Base-by-base conservation (phyloP, 35 echinoderm and acorn worm species). In the Heliocidaris erythrogramma region DNA sequence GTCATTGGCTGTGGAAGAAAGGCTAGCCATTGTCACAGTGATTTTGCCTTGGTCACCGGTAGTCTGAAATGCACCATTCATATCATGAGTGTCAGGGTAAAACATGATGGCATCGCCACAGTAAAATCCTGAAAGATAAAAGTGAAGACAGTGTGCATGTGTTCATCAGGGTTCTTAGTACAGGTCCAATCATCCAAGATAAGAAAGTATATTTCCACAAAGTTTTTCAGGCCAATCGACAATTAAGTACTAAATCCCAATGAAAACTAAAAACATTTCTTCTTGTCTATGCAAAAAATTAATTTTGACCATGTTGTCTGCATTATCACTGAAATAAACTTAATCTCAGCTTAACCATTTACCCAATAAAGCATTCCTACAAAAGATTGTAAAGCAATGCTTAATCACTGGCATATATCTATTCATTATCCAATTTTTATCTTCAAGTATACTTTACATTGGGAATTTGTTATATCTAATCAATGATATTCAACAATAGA, bases 21-120 rank as follows among this genome's bases (percentile, higher is more conserved):
- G 87, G 16, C 31, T 48, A 12, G 31, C 31, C 87, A 32, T 32
- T 2, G 87, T 47, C 18, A 47, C 47, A 3, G 31, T 32, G 31
- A 32, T 48, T 31, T 42, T 89, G 31, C 87, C 87, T 17, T 12
- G 47, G 32, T 9, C 31, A 6, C 7, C n/a, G 65, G 24, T 5
- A n/a, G 18, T 78, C 87, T 89, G 87, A n/a, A 89, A 89, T 13
- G 31, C 87, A 47, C 87, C 87, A 10, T 89, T 89, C 31, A 32
- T 47, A 32, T 89, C 87, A 89, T 89, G 31, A 27, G 87, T 9
- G 32, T 89, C 87, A 47, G 87, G 87, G 87, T 89, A 89, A 48
- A 89, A 89, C 87, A 89, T 89, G 87, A 89, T 89, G 47, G 87
- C 87, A 89, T 89, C 87, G 0, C 87, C 87, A 18, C 87, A 89